Percentiles rank a stretch among this genome's conserved stretches.
These are phyloP conservation scores for Ceratina australensis DNA, from an alignment of 1,140 invertebrate genomes.

Conservation along the genomic window DNA sequence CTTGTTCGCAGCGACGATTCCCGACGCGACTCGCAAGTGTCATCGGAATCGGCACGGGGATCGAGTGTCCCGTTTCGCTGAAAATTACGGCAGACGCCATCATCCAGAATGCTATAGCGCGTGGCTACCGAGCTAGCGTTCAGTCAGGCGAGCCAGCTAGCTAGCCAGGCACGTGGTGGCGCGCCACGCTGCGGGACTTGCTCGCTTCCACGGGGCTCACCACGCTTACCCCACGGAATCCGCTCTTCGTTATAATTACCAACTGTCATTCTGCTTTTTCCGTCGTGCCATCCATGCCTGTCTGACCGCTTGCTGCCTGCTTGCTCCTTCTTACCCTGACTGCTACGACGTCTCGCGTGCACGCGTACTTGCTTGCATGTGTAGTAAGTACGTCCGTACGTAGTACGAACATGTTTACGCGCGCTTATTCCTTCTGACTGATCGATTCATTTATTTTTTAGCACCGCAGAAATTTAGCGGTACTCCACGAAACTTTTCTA, in stretches of 20 bases:
- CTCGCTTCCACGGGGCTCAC: slow-evolving; percentile 60
- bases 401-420: slow-evolving; percentile 24
- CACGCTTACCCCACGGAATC: slow-evolving; percentile 50
- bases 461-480: too few relatives aligned
- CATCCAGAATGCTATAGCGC: slow-evolving; percentile 42
- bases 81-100: slow-evolving; percentile 56
- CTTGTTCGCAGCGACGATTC: background rate
- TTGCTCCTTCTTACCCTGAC: background rate
- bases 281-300: slow-evolving; percentile 26
- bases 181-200: slow-evolving; percentile 59
- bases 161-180: slow-evolving; percentile 60
- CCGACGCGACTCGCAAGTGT: too few relatives aligned
- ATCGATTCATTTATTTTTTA: background rate
- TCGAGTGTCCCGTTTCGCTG: background rate
- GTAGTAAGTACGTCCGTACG: background rate
- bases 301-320: slow-evolving; percentile 2
- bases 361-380: slow-evolving; percentile 3
- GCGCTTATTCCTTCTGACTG: background rate
- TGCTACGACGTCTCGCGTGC: slow-evolving; percentile 1
- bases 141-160: slow-evolving; percentile 42
- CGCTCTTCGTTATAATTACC: slow-evolving; percentile 42
- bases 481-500: too few relatives aligned
- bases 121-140: slow-evolving; percentile 36
- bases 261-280: slow-evolving; percentile 57
- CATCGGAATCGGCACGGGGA: background rate